Percentiles rank a stretch among this genome's conserved stretches.
Evolutionary conservation across 2,113 vertebrate species (phyloP).

Genomic region (Eulemur rufifrons): DNA sequence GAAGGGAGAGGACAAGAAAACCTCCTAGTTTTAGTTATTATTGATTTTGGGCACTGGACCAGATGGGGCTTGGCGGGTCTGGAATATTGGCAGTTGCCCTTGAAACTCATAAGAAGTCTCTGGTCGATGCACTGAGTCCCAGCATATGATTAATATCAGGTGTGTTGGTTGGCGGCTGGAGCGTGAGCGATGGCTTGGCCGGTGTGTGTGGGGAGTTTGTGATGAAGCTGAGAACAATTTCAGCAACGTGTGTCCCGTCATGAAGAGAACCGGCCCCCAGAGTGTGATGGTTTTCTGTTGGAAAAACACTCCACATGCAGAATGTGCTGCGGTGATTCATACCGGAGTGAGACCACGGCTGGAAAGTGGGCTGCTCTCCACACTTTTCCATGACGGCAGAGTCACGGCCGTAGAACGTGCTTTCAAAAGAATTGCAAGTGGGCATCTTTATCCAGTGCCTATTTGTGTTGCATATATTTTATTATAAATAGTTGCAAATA

Average conservation of each 20-base stretch:
- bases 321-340: background rate
- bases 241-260: background rate
- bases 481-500: background rate
- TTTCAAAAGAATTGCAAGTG: background rate
- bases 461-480: background rate
- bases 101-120: background rate
- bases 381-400: background rate
- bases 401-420: background rate
- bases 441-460: background rate
- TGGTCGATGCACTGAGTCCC: background rate
- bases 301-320: background rate
- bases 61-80: background rate
- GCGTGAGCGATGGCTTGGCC: background rate
- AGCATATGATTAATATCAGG: background rate
- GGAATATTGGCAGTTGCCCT: background rate
- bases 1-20: background rate
- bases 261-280: background rate
- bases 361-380: background rate
- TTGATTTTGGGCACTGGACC: background rate
- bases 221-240: background rate
- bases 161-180: background rate
- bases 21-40: background rate
- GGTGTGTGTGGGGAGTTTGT: background rate
- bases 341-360: background rate
- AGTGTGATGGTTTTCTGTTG: background rate